A percentile compares a stretch with the other conserved stretches of the same genome.
These are phyloP conservation scores for Venustaconcha ellipsiformis DNA, from an alignment of 1,140 invertebrate species.

Conservation along the genomic window DNA sequence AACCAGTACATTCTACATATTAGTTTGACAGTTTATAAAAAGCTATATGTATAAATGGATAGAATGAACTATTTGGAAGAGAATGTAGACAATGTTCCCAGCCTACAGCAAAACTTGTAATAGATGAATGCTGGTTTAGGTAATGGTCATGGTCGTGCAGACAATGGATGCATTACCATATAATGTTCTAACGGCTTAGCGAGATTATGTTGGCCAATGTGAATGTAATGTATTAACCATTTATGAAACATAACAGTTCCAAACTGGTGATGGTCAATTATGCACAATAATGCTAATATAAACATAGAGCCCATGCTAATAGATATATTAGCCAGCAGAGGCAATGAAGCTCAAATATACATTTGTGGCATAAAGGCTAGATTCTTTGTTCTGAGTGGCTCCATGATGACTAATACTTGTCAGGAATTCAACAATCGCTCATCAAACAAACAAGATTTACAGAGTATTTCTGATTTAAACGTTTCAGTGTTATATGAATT, in stretches of 20 bases:
- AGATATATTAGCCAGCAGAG: not conserved
- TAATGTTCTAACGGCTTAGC: no score
- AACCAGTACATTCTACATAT: not conserved
- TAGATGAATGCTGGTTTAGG: not conserved
- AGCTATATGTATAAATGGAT: not conserved
- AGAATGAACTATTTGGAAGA: not conserved
- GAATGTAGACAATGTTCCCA: not conserved
- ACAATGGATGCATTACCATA: not conserved
- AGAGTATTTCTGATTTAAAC: not conserved
- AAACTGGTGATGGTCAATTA: not conserved
- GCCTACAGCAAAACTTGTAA: not conserved
- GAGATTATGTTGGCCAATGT: not conserved
- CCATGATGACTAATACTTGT: constrained; percentile 10
- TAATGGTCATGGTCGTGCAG: not conserved
- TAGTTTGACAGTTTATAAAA: not conserved
- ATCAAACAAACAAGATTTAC: not conserved
- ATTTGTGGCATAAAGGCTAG: constrained; percentile 3
- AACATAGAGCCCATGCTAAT: not conserved
- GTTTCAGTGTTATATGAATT: no score
- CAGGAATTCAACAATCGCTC: not conserved
- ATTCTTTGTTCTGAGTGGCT: constrained; percentile 16
- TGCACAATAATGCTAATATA: not conserved
- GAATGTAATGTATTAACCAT: not conserved
- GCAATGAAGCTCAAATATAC: constrained; percentile 6
- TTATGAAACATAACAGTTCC: no score